Percentiles rank a stretch among this genome's conserved stretches.
Conservation (phyloP, 2,797 vertebrate species). For the Phalanger gymnotis region DNA sequence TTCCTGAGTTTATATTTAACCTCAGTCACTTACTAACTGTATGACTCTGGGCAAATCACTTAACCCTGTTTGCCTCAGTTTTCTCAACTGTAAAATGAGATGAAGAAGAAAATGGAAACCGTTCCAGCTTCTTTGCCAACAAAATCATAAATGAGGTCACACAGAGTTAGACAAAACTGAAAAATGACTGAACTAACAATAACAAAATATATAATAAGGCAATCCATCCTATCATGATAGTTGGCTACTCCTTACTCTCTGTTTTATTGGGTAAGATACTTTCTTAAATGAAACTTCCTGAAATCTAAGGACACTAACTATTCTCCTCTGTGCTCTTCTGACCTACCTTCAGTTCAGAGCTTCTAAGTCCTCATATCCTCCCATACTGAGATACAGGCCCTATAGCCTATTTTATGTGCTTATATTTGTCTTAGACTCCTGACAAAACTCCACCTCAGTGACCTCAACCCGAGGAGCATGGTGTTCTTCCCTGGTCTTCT, state of each 20-base stretch:
- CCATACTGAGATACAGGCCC: not conserved
- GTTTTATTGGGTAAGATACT: not conserved
- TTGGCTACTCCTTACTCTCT: not conserved
- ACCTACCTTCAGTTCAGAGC: not conserved
- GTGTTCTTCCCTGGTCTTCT: not conserved
- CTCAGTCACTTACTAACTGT: not conserved
- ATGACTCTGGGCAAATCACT: not conserved
- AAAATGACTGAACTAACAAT: too few relatives aligned
- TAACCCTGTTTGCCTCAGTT: not conserved
- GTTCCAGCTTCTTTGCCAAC: too few relatives aligned
- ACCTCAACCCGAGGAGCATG: not conserved
- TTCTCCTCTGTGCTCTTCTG: not conserved
- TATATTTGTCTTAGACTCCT: not conserved
- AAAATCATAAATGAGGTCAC: too few relatives aligned
- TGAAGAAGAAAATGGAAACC: too few relatives aligned
- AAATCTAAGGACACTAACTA: not conserved
- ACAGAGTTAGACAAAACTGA: too few relatives aligned
- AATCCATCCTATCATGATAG: not conserved
- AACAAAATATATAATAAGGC: not conserved
- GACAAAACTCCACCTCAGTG: too few relatives aligned
- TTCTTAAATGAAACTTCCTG: not conserved
- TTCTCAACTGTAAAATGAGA: too few relatives aligned
- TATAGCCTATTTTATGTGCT: not conserved
- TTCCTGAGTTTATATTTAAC: not conserved
- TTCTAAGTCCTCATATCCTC: not conserved